Base-by-base conservation (phyloP, 2,113 vertebrate species). In the Anoplopoma fimbria region DNA sequence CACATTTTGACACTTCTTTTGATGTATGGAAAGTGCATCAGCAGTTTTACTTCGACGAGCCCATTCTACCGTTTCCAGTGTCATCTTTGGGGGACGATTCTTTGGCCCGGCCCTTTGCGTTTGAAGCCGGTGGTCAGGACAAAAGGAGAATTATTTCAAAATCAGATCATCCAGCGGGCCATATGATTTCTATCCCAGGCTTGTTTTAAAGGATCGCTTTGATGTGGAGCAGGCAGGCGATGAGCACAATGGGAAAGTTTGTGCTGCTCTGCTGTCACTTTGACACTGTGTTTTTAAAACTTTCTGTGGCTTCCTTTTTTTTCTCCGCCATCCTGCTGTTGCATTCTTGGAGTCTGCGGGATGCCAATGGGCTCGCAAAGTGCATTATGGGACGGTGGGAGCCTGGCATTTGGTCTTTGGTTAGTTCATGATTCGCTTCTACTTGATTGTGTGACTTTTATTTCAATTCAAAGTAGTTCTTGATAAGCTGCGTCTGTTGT, bases 1-100 rank as follows among this genome's bases (percentile, higher is more conserved):
- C 69, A 89, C 79, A 23, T 81, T 89, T 68, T 90, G 90, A 91
- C 87, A 82, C 86, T 67, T 89, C 82, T 91, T 93, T 92, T 91
- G 89, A 94, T 87, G 90, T 77, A 73, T 64, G 58, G 75, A 87
- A 64, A 79, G 61, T 36, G 55, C 71, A 69, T 40, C 65, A 10
- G 33, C 17, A 40, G 68, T 79, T 55, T 83, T 84, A 82, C 84
- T 86, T 75, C 73, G 62, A 63, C 23, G 1, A 21, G 38, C 53
- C 80, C 74, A 61, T 49, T 84, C 82, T 36, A 23, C 40, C 1
- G 25, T 61, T 89, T 81, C 79, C 80, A 74, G 63, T 84, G 88
- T 85, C 86, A 86, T 91, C 87, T 89, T 62, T 86, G 83, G 75
- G 77, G 23, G 65, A 51, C 1, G 31, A 82, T 36, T 78, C 84